Conservation (phyloP, 1,140 invertebrate species). For the Globodera ellingtonae region DNA sequence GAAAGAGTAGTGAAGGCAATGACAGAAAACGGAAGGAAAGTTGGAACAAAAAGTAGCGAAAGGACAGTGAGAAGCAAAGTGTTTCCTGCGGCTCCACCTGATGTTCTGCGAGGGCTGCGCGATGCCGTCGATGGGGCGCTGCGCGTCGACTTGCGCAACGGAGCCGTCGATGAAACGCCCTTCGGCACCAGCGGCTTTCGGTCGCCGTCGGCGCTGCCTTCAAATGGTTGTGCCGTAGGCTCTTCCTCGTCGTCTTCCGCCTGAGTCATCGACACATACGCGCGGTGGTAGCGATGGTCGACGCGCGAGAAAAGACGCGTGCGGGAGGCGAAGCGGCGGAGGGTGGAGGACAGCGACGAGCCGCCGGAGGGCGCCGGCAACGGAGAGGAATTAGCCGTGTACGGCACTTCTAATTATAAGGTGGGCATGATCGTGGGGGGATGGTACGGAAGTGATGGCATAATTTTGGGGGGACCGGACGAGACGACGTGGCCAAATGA, state of each 20-base stretch:
- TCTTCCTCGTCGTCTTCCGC: constrained; percentile 3
- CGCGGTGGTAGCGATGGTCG: constrained; percentile 17
- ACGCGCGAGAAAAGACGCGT: constrained; percentile 45
- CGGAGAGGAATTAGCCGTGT: not conserved
- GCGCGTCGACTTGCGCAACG: constrained; percentile 16
- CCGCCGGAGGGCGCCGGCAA: not conserved
- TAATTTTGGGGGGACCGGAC: not conserved
- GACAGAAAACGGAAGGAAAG: constrained; percentile 4
- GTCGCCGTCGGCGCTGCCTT: not conserved
- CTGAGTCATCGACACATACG: constrained; percentile 8
- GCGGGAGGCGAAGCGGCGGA: constrained; percentile 46
- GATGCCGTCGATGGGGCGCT: constrained; percentile 36
- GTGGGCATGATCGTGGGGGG: not conserved
- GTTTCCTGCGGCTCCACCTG: constrained; percentile 31
- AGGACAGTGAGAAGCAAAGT: constrained; percentile 30
- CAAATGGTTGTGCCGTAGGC: not conserved
- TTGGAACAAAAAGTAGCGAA: constrained; percentile 2
- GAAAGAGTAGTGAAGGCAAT: no score
- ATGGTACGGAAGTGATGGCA: not conserved
- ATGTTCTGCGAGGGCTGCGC: constrained; percentile 26
- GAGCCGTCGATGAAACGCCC: no score
- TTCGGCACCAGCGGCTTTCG: not conserved
- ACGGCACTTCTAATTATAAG: constrained; percentile 4
- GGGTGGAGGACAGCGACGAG: constrained; percentile 25
- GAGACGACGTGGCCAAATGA: no score